Evolutionary conservation across 2,113 vertebrate species (phyloP).

Genomic region (Scomber colias): DNA sequence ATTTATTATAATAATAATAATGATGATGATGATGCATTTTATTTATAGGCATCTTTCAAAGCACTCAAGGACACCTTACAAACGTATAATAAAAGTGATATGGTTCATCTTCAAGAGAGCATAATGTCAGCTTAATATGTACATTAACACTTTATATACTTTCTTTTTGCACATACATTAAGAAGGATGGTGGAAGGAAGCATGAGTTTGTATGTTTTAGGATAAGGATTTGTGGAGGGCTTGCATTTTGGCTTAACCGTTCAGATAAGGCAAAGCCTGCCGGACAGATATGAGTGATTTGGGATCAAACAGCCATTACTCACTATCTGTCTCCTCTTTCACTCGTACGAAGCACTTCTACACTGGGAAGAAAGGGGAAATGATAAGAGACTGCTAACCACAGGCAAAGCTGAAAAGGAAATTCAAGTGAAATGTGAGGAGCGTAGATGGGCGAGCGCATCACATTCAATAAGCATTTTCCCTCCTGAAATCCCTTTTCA

Average conservation of each 20-base stretch:
- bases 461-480: constrained; percentile 56
- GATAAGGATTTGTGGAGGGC: background rate
- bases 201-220: background rate
- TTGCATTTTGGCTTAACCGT: constrained; percentile 1
- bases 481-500: constrained; percentile 48
- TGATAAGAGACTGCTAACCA: constrained; percentile 48
- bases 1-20: no score
- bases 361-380: constrained; percentile 30
- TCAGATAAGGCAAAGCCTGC: constrained; percentile 20
- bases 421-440: constrained; percentile 55
- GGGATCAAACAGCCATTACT: constrained; percentile 37
- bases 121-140: no score
- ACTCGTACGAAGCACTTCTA: constrained; percentile 31
- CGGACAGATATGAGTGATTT: constrained; percentile 38
- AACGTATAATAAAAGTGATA: no score
- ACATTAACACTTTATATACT: constrained; percentile 5
- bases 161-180: constrained; percentile 1
- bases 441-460: constrained; percentile 45
- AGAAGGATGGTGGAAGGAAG: background rate
- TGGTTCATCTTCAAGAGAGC: no score
- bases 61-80: no score
- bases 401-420: constrained; percentile 50
- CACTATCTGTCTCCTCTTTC: constrained; percentile 29
- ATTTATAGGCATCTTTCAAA: no score
- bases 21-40: no score